phyloP scores from a whole-genome alignment of 2,113 vertebrate species.

The Ptyas mucosa region DNA sequence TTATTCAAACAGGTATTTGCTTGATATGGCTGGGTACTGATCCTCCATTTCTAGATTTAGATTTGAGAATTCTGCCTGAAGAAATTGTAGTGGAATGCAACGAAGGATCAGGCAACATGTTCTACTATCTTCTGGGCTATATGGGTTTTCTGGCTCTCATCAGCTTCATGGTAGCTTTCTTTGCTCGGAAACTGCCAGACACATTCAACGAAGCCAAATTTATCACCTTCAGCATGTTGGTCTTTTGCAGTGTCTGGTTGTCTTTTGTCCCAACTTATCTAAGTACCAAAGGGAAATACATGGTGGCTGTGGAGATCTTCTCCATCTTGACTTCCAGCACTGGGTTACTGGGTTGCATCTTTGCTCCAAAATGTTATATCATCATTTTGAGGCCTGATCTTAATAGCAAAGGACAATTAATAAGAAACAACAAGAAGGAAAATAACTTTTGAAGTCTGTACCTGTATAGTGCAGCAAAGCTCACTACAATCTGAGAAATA shows the following conservation, averaged over 20 bases:
- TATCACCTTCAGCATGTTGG: no score
- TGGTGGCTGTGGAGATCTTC: neutral
- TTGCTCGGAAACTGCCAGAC: neutral
- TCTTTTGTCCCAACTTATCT: neutral
- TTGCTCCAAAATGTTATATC: neutral
- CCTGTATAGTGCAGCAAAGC: no score
- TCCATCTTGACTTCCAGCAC: neutral
- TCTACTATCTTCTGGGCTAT: neutral
- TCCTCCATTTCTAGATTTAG: neutral
- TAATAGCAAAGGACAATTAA: neutral
- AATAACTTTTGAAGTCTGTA: neutral
- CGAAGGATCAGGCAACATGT: neutral
- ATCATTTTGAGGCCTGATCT: neutral
- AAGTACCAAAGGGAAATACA: slow-evolving; percentile 14
- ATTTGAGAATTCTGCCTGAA: neutral
- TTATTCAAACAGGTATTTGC: neutral
- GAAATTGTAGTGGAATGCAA: slow-evolving; percentile 2
- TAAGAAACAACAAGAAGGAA: neutral
- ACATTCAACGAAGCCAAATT: slow-evolving; percentile 2
- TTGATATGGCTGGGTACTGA: neutral
- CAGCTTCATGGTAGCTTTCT: neutral
- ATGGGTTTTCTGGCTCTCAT: neutral
- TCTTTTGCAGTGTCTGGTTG: neutral
- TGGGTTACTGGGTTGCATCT: neutral
- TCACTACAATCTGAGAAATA: no score